Conservation (phyloP, 2,888 invertebrate genomes). For the Spilosoma lubricipeda region DNA sequence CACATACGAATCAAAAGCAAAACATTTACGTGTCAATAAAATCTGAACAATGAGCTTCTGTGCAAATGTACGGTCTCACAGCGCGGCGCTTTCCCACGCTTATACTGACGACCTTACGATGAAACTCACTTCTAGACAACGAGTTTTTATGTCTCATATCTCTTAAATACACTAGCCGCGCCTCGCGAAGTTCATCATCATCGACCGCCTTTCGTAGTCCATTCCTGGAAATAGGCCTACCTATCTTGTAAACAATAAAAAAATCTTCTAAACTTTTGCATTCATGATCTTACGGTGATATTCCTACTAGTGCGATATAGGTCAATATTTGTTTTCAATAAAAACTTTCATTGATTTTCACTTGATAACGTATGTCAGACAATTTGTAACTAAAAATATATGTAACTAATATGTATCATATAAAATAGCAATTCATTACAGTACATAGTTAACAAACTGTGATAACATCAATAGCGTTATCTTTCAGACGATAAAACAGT, state of each 20-base stretch:
- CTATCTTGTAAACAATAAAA: too few relatives aligned
- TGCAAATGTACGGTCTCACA: not conserved
- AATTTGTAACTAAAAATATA: not conserved
- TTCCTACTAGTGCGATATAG: too few relatives aligned
- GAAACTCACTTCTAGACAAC: not conserved
- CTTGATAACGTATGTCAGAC: too few relatives aligned
- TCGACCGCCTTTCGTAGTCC: too few relatives aligned
- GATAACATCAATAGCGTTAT: conserved; percentile 51
- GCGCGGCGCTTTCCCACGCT: not conserved
- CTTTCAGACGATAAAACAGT: conserved; percentile 46
- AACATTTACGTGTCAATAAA: not conserved
- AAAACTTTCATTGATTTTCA: too few relatives aligned
- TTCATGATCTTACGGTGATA: too few relatives aligned
- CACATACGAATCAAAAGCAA: not conserved
- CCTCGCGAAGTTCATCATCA: too few relatives aligned
- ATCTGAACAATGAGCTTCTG: not conserved
- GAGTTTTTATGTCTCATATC: not conserved
- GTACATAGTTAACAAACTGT: conserved; percentile 13
- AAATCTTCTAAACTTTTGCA: too few relatives aligned
- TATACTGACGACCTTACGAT: not conserved
- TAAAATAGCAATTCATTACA: conserved; percentile 11
- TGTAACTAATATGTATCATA: not conserved
- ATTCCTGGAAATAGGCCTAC: too few relatives aligned
- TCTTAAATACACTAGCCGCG: not conserved
- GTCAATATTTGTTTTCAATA: too few relatives aligned